Evolutionary conservation across 2,888 invertebrate genomes (phyloP).

Genomic region (Noctua comes): DNA sequence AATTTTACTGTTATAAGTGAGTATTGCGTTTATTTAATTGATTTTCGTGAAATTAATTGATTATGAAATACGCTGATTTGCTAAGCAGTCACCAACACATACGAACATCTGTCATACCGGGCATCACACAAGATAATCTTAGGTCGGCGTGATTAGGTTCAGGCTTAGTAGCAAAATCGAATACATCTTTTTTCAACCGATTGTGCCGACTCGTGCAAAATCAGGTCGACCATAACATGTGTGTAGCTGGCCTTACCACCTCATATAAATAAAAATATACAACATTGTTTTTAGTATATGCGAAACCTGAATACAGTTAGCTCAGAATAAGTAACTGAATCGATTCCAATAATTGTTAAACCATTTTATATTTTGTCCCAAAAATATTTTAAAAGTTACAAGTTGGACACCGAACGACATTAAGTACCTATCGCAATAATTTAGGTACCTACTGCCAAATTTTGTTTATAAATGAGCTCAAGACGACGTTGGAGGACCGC

Average conservation of each 20-base stretch:
- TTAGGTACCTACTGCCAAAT: too few species aligned
- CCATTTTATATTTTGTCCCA: too few species aligned
- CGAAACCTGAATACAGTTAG: too few species aligned
- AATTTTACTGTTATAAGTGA: slow-evolving; percentile 97
- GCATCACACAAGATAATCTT: not conserved
- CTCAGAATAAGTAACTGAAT: too few species aligned
- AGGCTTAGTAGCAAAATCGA: not conserved
- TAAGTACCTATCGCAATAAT: too few species aligned
- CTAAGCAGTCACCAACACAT: not conserved
- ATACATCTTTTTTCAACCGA: not conserved
- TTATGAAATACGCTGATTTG: not conserved
- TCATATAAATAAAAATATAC: too few species aligned
- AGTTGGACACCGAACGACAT: too few species aligned
- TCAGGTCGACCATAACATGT: not conserved
- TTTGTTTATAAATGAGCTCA: too few species aligned
- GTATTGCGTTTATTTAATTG: slow-evolving; percentile 78
- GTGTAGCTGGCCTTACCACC: not conserved
- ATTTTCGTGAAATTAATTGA: not conserved
- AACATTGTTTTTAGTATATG: too few species aligned
- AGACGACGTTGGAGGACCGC: too few species aligned
- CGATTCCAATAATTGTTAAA: too few species aligned
- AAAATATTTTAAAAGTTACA: too few species aligned
- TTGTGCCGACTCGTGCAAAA: not conserved
- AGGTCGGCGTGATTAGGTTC: not conserved
- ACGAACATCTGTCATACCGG: not conserved